A percentile compares a stretch with the other conserved stretches of the same genome.
Evolutionary conservation across 2,113 vertebrate genomes (phyloP).

Genomic region (Strigops habroptila): DNA sequence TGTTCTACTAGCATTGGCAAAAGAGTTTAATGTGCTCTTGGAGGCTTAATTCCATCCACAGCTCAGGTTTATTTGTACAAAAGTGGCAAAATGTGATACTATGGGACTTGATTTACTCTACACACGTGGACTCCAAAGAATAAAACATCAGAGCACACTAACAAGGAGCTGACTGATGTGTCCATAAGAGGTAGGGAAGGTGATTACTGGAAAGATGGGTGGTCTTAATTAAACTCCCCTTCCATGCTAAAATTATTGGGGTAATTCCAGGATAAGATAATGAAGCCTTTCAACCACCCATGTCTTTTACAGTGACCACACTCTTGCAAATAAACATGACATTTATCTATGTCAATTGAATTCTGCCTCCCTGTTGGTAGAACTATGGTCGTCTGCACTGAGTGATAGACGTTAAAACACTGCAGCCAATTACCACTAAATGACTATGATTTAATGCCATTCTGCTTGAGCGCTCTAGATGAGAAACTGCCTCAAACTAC

Average conservation of each 20-base stretch:
- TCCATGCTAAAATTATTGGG: neutral
- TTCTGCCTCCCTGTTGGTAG: neutral
- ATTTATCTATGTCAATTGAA: neutral
- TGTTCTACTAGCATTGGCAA: neutral
- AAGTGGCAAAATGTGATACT: neutral
- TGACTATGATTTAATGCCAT: slow-evolving; percentile 5
- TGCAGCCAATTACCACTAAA: neutral
- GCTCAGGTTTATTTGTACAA: neutral
- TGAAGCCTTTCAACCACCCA: neutral
- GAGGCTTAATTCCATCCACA: neutral
- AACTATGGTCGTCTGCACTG: neutral
- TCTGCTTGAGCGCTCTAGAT: neutral
- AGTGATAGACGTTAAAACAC: rapidly evolving
- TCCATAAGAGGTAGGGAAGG: neutral
- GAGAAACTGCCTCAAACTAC: slow-evolving; percentile 1
- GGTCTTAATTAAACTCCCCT: neutral
- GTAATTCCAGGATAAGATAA: neutral
- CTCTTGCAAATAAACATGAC: neutral
- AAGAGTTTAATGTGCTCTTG: neutral
- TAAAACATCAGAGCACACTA: neutral
- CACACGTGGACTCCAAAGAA: neutral
- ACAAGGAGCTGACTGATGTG: neutral
- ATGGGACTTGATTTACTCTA: neutral
- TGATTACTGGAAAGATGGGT: neutral
- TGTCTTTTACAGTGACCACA: neutral